Conservation (phyloP, 2,797 vertebrate species). For the Tokudaia muenninki region DNA sequence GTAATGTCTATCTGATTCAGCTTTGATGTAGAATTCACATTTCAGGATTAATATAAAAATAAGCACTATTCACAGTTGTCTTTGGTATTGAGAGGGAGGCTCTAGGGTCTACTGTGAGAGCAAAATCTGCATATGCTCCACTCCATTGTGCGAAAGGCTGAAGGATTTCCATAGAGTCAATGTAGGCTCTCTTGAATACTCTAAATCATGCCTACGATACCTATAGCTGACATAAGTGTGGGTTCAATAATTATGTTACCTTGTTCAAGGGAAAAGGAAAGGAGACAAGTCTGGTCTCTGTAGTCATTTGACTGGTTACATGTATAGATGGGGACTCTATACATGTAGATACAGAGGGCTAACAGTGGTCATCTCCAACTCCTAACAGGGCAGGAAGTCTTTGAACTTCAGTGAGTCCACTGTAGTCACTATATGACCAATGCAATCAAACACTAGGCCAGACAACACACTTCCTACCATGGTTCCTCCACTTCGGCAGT, state of each 20-base stretch:
- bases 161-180: not conserved
- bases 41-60: constrained; percentile 6
- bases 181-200: not conserved
- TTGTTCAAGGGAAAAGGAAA: not conserved
- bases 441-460: constrained; percentile 24
- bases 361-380: not conserved
- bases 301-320: not conserved
- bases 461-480: not conserved
- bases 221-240: not conserved
- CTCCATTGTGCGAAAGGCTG: not conserved
- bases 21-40: constrained; percentile 47
- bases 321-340: not conserved
- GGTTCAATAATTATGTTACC: not conserved
- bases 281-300: too few species aligned
- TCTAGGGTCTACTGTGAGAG: not conserved
- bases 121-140: not conserved
- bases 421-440: not conserved
- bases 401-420: not conserved
- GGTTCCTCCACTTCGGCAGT: not conserved
- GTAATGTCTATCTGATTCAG: not conserved
- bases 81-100: not conserved
- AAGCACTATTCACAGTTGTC: not conserved
- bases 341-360: not conserved
- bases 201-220: not conserved
- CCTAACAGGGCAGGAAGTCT: not conserved